phyloP scores from a whole-genome alignment of 2,888 invertebrate genomes.

The Cerastis rubricosa region DNA sequence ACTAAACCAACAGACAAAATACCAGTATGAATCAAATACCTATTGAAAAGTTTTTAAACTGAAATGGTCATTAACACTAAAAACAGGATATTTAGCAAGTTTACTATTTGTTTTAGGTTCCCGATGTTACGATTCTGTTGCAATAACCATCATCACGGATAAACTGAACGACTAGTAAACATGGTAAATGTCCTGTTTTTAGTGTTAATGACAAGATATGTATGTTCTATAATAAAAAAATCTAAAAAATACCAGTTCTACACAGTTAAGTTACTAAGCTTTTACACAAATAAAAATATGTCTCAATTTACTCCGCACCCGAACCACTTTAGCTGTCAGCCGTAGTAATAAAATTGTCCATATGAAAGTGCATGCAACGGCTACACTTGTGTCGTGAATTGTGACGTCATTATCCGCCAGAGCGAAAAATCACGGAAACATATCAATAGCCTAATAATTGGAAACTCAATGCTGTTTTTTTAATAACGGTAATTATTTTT shows the following conservation, averaged over 20 bases:
- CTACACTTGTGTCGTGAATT: conserved; percentile 20
- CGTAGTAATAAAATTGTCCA: conserved; percentile 37
- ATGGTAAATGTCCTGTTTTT: too few relatives aligned
- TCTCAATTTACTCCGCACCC: background rate
- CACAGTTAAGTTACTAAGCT: background rate
- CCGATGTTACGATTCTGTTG: too few relatives aligned
- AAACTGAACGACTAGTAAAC: too few relatives aligned
- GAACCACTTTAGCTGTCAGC: conserved; percentile 44
- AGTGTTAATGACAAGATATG: too few relatives aligned
- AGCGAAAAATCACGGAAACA: conserved; percentile 4
- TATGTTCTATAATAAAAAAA: too few relatives aligned
- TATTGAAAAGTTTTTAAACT: background rate
- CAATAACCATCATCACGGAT: too few relatives aligned
- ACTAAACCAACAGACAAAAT: too few relatives aligned
- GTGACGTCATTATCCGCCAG: conserved; percentile 23
- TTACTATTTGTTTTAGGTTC: too few relatives aligned
- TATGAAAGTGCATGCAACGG: conserved; percentile 31
- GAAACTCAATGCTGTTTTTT: conserved; percentile 27
- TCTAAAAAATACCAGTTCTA: background rate
- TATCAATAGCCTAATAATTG: conserved; percentile 41
- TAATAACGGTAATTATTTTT: conserved; percentile 1
- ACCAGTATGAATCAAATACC: background rate
- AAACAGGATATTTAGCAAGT: too few relatives aligned
- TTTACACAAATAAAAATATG: background rate
- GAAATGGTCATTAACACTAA: too few relatives aligned